phyloP scores from a whole-genome alignment of 1,140 invertebrate genomes.

The Ooceraea biroi region DNA sequence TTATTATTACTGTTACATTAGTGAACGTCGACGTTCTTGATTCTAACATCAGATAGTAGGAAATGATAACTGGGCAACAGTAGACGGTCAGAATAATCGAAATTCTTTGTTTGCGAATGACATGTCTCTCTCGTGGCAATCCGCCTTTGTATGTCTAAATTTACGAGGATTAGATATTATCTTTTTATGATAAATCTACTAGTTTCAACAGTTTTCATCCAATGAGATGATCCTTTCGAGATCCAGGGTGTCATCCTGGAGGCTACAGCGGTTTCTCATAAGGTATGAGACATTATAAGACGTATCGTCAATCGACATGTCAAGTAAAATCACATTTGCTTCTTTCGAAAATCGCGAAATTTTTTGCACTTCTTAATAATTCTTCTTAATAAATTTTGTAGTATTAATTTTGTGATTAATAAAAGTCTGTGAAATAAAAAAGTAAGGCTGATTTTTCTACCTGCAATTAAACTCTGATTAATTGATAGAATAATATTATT shows the following conservation, averaged over 20 bases:
- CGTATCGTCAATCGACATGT: neutral
- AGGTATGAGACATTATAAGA: constrained; percentile 62
- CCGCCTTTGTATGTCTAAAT: constrained; percentile 35
- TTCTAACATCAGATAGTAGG: neutral
- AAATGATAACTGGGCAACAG: constrained; percentile 50
- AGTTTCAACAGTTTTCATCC: constrained; percentile 62
- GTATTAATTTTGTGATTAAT: neutral
- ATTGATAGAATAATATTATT: neutral
- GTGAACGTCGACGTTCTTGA: neutral
- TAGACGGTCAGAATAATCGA: constrained; percentile 64
- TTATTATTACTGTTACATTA: neutral
- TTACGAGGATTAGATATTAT: constrained; percentile 45
- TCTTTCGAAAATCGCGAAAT: neutral
- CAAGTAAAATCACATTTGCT: neutral
- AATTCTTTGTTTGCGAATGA: constrained; percentile 72
- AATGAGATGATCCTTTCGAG: constrained; percentile 81
- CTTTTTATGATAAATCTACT: constrained; percentile 76
- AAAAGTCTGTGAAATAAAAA: neutral
- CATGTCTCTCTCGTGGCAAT: constrained; percentile 65
- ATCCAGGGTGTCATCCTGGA: constrained; percentile 63
- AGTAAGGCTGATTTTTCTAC: neutral
- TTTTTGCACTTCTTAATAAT: neutral
- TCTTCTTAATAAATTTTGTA: neutral
- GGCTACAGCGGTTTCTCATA: constrained; percentile 63
- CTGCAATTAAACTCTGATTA: neutral